Evolutionary conservation across 2,888 invertebrate species (phyloP), one percentile per base, ranked within the genome.

Genomic region (Mythimna pallens): DNA sequence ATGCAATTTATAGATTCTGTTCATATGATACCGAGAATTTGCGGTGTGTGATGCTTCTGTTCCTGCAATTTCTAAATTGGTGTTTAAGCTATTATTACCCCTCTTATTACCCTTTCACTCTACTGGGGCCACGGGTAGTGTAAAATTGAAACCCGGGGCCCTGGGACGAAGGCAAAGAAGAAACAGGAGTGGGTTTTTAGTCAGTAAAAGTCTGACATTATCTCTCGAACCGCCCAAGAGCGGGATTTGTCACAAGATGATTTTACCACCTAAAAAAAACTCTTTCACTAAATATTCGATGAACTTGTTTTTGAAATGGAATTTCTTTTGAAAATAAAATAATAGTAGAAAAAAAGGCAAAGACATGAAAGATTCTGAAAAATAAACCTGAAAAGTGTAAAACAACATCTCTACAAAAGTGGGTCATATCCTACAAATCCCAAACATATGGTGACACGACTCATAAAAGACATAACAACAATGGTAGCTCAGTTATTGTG

Each of bases 401-500:
- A 20, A 50, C 5, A 22, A 55, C 0, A 20, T 12, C 5, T 36
- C 10, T 20, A 30, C 9, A 34, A 52, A 77, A 67, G 43, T 76
- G 30, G 71, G 65, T 43, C 80, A 22, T 22, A 62, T 70, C 55
- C 62, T 50, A 65, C 54, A 65, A 72, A 62, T 25, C n/a, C 30
- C 43, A 52, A 36, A 43, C 75, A 85, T 85, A 78, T 73, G 83
- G 73, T 66, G 66, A 55, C 63, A 74, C 63, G 43, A 57, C 67
- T 76, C 73, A 74, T 82, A 67, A 85, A 82, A 78, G 57, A 73
- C 65, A 75, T 69, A 81, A 73, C 75, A 73, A 84, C 70, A 80
- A 75, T 71, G 64, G 70, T 22, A 12, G 47, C 61, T 75, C 75
- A 85, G 75, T 84, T 85, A 85, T 78, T 71, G 72, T 85, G 84